Base-by-base conservation (phyloP, 2,797 vertebrate genomes). In the Gymnothorax reevesii region DNA sequence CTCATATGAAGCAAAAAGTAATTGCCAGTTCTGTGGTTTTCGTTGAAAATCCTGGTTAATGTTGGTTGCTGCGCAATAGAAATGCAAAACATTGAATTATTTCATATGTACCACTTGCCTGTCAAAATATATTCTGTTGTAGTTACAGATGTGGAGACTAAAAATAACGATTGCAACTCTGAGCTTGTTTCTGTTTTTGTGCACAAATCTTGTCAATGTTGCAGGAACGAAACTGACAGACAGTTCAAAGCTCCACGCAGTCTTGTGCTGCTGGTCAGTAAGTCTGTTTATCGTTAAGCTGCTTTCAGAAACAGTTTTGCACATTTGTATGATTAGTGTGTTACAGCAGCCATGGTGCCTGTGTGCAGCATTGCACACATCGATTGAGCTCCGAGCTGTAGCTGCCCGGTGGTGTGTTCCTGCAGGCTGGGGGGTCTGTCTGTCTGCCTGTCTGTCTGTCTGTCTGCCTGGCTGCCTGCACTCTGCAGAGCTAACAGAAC, bases 371-470 rank as follows among this genome's bases (percentile, higher is more conserved):
- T 49, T 49, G 73, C 73, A 9, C 33, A 75, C 73, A 49, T 6
- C 49, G 7, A 3, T 75, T 75, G 33, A 42, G 33, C 33, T 15
- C 33, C 13, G 20, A 83, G 42, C 57, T 0, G 22, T 84, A 83
- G 88, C 88, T 87, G 49, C 84, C 4, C 88, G 90, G 85, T 75
- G 85, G 85, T 89, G 86, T 49, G 62, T 84, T 86, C 79, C 85
- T 89, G 91, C 93, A 94, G 88, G 83, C 89, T 88, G 90, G 93
- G 88, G 92, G 54, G 90, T 92, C 88, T 85, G 83, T 91, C 86
- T 52, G 89, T 93, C 90, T 92, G 92, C 87, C 87, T 90, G 86
- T 83, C 87, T 91, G 92, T 95, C 94, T 94, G 94, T 94, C 94
- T 90, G 94, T 95, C 94, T 94, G 92, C 84, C 73, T 85, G 91